phyloP scores from a whole-genome alignment of 2,888 invertebrate species.

The Cataglyphis rosenhaueri region DNA sequence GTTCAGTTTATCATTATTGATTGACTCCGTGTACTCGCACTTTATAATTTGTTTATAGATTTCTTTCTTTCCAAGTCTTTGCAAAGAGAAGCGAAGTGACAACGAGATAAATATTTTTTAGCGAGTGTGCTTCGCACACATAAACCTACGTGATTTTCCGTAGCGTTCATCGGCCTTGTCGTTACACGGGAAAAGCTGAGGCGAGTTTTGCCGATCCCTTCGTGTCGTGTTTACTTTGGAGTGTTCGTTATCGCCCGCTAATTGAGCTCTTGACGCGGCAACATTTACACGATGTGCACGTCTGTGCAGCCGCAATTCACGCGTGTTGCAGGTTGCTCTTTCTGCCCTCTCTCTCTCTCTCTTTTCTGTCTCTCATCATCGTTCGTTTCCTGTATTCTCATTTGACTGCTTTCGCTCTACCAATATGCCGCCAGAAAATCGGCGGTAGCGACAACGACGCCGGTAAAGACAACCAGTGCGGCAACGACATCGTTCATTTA shows the following conservation, averaged over 20 bases:
- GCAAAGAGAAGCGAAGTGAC: not conserved
- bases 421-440: conserved; percentile 61
- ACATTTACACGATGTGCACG: conserved; percentile 64
- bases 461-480: conserved; percentile 45
- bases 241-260: conserved; percentile 80
- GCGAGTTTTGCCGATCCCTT: conserved; percentile 55
- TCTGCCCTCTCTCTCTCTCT: not conserved
- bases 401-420: conserved; percentile 59
- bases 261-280: conserved; percentile 79
- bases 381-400: conserved; percentile 48
- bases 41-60: not conserved
- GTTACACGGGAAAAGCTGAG: conserved; percentile 9
- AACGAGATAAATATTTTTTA: conserved; percentile 28
- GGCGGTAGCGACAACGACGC: conserved; percentile 37
- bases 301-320: conserved; percentile 44
- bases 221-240: conserved; percentile 73
- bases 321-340: conserved; percentile 41
- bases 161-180: conserved; percentile 54
- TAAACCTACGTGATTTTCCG: conserved; percentile 67
- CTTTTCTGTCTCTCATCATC: not conserved
- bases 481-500: conserved; percentile 72
- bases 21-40: too few species aligned
- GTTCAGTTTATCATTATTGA: not conserved
- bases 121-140: not conserved
- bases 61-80: not conserved